Conservation (phyloP, 1,140 invertebrate species). For the Drosophila tani region DNA sequence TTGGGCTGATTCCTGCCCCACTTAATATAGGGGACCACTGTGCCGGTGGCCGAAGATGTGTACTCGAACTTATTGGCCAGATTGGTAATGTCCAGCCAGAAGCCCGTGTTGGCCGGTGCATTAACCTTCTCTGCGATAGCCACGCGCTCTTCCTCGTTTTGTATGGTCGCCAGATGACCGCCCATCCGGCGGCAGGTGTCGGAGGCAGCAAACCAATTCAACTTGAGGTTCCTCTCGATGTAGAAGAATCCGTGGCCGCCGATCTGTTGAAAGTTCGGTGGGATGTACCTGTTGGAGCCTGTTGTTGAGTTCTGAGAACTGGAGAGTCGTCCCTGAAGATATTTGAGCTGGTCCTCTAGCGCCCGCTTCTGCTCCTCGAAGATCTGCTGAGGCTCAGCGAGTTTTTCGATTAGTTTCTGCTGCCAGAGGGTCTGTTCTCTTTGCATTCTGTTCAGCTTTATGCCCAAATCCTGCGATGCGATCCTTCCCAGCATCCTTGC, state of each 20-base stretch:
- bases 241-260: not conserved
- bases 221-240: not conserved
- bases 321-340: not conserved
- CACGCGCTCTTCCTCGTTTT: not conserved
- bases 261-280: not conserved
- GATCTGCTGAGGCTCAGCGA: not conserved
- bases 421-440: not conserved
- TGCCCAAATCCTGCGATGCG: not conserved
- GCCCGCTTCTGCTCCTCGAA: not conserved
- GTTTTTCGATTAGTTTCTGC: not conserved
- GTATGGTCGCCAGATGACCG: not conserved
- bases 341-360: not conserved
- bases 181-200: not conserved
- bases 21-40: not conserved
- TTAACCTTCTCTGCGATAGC: not conserved
- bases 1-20: not conserved
- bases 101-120: not conserved
- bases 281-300: not conserved
- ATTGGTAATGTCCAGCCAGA: slow-evolving; percentile 7
- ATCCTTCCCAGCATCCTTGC: not conserved
- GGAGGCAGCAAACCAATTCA: slow-evolving; percentile 5
- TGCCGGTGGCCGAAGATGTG: slow-evolving; percentile 2
- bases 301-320: too few species aligned
- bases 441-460: not conserved
- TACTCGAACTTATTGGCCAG: not conserved